phyloP scores from a whole-genome alignment of 2,113 vertebrate species.

The Oryzias javanicus region DNA sequence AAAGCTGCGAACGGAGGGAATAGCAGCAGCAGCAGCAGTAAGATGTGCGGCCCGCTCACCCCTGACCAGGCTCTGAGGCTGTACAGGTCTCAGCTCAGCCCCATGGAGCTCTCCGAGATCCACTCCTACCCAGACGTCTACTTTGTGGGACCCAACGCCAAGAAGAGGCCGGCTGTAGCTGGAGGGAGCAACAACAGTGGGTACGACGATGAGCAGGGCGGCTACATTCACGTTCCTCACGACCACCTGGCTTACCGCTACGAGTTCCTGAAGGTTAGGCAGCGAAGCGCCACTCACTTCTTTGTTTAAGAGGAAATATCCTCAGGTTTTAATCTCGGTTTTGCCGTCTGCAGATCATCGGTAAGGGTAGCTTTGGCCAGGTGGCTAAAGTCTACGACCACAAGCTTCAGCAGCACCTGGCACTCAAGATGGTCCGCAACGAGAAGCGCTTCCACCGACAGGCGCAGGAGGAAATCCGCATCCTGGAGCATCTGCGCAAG shows the following conservation, averaged over 20 bases:
- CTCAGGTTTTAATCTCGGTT: neutral
- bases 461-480: conserved; percentile 95
- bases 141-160: conserved; percentile 94
- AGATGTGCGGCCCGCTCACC: conserved; percentile 76
- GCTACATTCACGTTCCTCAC: conserved; percentile 91
- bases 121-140: conserved; percentile 87
- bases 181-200: conserved; percentile 92
- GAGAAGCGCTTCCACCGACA: conserved; percentile 97
- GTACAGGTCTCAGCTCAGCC: conserved; percentile 86
- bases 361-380: conserved; percentile 97
- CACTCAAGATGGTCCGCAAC: conserved; percentile 96
- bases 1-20: conserved; percentile 44
- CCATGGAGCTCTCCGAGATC: conserved; percentile 91
- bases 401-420: conserved; percentile 92
- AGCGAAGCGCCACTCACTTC: too few relatives aligned
- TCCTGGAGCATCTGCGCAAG: conserved; percentile 94
- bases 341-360: conserved; percentile 85
- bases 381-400: conserved; percentile 97
- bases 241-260: conserved; percentile 96
- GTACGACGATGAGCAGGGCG: conserved; percentile 93
- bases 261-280: conserved; percentile 90
- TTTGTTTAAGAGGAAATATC: neutral
- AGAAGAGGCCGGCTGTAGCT: conserved; percentile 87
- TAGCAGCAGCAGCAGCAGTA: conserved; percentile 63
- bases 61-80: conserved; percentile 91